These are phyloP conservation scores for Phenganax stokvisi DNA, from an alignment of 92 coral and sea anemone species.

Conservation along the genomic window DNA sequence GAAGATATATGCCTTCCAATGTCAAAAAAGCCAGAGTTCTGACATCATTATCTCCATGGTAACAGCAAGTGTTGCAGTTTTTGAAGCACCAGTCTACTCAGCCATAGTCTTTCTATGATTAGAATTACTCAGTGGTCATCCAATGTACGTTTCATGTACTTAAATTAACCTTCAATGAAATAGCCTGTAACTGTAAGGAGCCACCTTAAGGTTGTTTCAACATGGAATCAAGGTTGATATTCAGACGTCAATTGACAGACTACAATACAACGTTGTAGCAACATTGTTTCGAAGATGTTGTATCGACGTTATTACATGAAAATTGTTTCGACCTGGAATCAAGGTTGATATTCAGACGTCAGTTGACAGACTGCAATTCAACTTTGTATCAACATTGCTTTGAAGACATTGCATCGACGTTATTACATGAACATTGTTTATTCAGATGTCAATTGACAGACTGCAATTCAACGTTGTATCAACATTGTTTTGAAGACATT, in stretches of 20 bases:
- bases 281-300: too few species aligned
- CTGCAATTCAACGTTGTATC: neutral
- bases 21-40: too few species aligned
- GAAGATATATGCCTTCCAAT: too few species aligned
- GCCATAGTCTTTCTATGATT: too few species aligned
- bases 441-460: neutral
- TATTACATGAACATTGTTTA: neutral
- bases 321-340: neutral
- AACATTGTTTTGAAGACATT: too few species aligned
- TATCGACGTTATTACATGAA: neutral
- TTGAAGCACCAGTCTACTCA: too few species aligned
- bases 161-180: too few species aligned
- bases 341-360: conserved; percentile 2
- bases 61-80: too few species aligned
- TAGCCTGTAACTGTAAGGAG: too few species aligned
- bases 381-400: neutral
- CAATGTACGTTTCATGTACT: too few species aligned
- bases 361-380: neutral
- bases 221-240: neutral
- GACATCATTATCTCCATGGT: too few species aligned
- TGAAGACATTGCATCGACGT: neutral
- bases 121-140: too few species aligned
- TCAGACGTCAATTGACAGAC: conserved; percentile 7
- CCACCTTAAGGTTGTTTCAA: neutral
- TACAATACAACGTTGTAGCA: neutral